phyloP scores from a whole-genome alignment of 2,113 vertebrate species.

The zebrafish (Danio rerio) region GRCz12tu NC_133184.1:20038501-20039000 shows the following conservation, averaged over 20 bases:
- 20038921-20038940: too few species aligned
- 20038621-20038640: slow-evolving; percentile 46
- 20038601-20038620: slow-evolving; percentile 50
- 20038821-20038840: too few species aligned
- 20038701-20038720: neutral
- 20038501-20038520: slow-evolving; percentile 45
- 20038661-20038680: slow-evolving; percentile 16
- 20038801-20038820: neutral
- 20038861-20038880: too few species aligned
- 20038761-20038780: neutral
- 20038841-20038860: too few species aligned
- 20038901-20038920: too few species aligned
- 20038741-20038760: neutral
- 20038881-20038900: too few species aligned
- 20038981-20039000: too few species aligned
- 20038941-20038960: too few species aligned
- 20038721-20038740: neutral
- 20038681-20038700: slow-evolving; percentile 18
- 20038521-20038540: slow-evolving; percentile 37
- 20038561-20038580: slow-evolving; percentile 50
- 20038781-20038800: neutral
- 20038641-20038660: slow-evolving; percentile 8
- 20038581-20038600: slow-evolving; percentile 50
- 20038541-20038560: neutral
- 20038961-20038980: too few species aligned